Conservation (phyloP, 2,113 vertebrate species). For the Trichechus manatus region DNA sequence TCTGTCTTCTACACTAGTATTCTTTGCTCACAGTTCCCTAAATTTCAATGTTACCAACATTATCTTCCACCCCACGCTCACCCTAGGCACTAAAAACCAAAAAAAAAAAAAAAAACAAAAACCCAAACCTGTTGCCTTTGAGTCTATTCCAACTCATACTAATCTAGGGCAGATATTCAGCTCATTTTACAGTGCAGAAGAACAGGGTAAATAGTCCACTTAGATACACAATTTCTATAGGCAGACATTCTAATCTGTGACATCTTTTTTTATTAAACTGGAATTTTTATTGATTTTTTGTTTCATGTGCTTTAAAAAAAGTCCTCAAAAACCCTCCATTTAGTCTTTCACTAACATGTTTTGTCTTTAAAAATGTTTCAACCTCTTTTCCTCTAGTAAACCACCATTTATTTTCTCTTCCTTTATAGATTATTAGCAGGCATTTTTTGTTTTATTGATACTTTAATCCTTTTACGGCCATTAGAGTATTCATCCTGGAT, state of each 20-base stretch:
- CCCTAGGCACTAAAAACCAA: not conserved
- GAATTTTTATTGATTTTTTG: conserved; percentile 38
- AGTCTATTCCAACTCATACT: not conserved
- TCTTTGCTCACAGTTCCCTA: too few relatives aligned
- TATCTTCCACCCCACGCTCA: too few relatives aligned
- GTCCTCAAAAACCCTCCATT: not conserved
- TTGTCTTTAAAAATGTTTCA: conserved; percentile 52
- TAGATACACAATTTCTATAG: not conserved
- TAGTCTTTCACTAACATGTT: not conserved
- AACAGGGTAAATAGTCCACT: not conserved
- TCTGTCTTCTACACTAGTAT: not conserved
- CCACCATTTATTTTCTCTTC: conserved; percentile 27
- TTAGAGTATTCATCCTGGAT: not conserved
- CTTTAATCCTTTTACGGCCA: not conserved
- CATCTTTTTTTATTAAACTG: not conserved
- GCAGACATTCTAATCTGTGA: not conserved
- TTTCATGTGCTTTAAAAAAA: conserved; percentile 27
- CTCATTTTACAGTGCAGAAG: not conserved
- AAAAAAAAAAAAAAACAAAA: too few relatives aligned
- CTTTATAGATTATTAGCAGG: conserved; percentile 34
- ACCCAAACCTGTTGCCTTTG: too few relatives aligned
- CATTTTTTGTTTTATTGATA: not conserved
- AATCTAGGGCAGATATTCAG: not conserved
- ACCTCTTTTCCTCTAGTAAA: not conserved
- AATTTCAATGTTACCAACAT: not conserved